Base-by-base conservation (phyloP, 35 echinoderm and acorn worm species). In the Antedon bifida region DNA sequence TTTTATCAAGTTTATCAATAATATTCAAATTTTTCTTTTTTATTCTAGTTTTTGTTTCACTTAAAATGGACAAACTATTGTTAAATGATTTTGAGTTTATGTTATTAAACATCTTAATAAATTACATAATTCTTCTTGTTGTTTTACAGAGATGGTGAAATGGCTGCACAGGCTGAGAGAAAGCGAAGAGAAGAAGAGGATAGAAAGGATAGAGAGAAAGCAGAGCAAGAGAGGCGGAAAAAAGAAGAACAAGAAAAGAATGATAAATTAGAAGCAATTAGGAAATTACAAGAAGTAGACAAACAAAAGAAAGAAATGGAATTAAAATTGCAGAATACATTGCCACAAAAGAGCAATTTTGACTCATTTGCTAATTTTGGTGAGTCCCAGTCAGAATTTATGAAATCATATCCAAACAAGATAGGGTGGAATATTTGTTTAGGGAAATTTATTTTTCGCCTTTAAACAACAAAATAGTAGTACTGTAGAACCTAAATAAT, bases 151-250 rank as follows among this genome's bases (percentile, higher is more conserved):
- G 19, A 64, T 64, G 51, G 51, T 26, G 51, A 64, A 23, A 64
- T 64, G 51, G 51, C 51, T 19, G 12, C 30, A 3, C 31, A 78
- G 30, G 78, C 34, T 38, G 78, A 34, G 8, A 36, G 34, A 80
- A 80, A 80, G 34, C 10, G 36, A 26, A 36, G 33, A 14, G 78
- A 80, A 35, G 78, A 80, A 1, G 86, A 96, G 64, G 93, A 96
- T 33, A 89, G 88, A 23, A 87, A 91, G 74, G 82, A 88, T 79
- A 86, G 82, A 81, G 76, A 75, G 31, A 75, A 87, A 39, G 74
- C 84, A 39, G 73, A 81, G 29, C 81, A 87, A 35, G 38, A 75
- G 21, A 83, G 83, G 38, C 78, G 82, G 32, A 13, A 87, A 36
- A 76, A 81, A 55, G 85, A 91, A 76, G 75, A 84, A 76, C 73